phyloP scores from a whole-genome alignment of 2,113 vertebrate genomes.

The Perognathus longimembris region DNA sequence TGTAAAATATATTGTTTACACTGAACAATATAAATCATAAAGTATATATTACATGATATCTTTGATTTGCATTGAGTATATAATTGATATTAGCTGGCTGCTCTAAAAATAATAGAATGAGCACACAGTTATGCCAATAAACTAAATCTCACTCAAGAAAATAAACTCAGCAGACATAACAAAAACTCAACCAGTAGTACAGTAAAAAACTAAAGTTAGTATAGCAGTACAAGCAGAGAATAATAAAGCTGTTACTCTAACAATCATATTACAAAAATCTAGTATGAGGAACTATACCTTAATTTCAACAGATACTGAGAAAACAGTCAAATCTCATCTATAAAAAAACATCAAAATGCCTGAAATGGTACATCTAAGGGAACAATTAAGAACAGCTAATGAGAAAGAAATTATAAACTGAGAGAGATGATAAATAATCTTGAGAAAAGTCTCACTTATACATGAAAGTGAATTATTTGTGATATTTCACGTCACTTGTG shows the following conservation, averaged over 20 bases:
- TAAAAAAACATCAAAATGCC: background rate
- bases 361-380: background rate
- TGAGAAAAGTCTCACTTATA: background rate
- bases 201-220: slow-evolving; percentile 50
- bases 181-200: background rate
- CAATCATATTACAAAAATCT: background rate
- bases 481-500: background rate
- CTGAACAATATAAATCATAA: background rate
- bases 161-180: slow-evolving; percentile 41
- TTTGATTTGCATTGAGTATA: background rate
- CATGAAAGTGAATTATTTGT: background rate
- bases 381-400: background rate
- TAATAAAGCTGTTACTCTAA: slow-evolving; percentile 23
- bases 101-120: background rate
- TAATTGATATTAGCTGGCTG: background rate
- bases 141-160: slow-evolving; percentile 38
- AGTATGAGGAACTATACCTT: slow-evolving; percentile 14
- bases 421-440: background rate
- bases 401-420: background rate
- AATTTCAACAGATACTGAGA: slow-evolving; percentile 30
- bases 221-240: slow-evolving; percentile 19
- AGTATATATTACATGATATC: background rate
- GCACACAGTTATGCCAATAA: background rate
- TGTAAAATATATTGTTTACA: too few species aligned
- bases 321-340: background rate